phyloP scores from a whole-genome alignment of 1,140 invertebrate species.

The Aphis craccivora region DNA sequence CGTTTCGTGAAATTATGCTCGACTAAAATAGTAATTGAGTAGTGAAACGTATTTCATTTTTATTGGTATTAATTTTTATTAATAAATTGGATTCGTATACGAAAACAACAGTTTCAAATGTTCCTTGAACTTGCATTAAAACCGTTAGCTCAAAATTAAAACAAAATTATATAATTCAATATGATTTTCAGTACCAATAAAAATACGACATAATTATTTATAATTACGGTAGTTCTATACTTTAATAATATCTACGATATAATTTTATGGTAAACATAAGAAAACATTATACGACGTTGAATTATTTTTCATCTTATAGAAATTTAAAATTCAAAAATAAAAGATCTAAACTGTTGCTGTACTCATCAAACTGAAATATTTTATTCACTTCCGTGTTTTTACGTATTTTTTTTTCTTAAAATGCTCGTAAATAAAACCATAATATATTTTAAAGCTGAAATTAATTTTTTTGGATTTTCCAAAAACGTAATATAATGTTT shows the following conservation, averaged over 20 bases:
- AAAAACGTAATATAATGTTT: neutral
- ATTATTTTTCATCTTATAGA: neutral
- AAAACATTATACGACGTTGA: neutral
- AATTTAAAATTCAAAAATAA: neutral
- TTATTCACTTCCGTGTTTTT: neutral
- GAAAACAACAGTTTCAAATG: neutral
- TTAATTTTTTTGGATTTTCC: neutral
- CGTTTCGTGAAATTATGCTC: neutral
- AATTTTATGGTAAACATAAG: neutral
- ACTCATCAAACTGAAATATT: no score
- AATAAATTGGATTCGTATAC: neutral
- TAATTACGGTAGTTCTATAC: neutral
- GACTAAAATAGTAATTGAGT: neutral
- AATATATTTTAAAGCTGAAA: neutral
- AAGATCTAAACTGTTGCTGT: neutral
- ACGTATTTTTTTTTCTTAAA: neutral
- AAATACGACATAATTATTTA: neutral
- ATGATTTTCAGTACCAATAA: neutral
- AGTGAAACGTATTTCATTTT: constrained; percentile 28
- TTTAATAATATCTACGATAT: neutral
- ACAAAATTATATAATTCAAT: neutral
- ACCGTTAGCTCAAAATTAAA: neutral
- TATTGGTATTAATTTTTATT: constrained; percentile 17
- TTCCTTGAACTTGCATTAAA: neutral
- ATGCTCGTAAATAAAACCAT: neutral